Percentiles rank a stretch among this genome's conserved stretches.
Conservation (phyloP, 1,140 invertebrate species). For the Cotesia typhae region DNA sequence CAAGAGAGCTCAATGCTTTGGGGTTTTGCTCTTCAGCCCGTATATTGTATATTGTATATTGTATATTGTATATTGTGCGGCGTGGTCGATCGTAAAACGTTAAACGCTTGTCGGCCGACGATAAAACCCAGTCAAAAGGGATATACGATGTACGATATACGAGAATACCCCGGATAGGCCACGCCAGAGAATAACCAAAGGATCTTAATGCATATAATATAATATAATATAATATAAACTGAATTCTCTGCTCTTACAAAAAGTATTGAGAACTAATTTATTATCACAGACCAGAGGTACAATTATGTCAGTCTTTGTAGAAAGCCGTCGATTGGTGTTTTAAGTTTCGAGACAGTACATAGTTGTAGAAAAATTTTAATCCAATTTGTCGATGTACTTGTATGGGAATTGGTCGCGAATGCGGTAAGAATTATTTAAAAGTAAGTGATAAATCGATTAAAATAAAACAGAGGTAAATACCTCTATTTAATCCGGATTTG, state of each 20-base stretch:
- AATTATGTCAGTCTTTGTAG: constrained; percentile 38
- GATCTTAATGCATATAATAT: not conserved
- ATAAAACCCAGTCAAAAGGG: constrained; percentile 57
- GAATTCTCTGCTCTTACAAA: constrained; percentile 38
- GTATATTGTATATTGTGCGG: constrained; percentile 33
- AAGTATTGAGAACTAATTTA: constrained; percentile 59
- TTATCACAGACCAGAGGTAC: constrained; percentile 49
- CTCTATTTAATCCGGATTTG: no score
- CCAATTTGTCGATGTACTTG: no score
- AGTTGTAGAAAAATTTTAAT: not conserved
- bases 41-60: constrained; percentile 13
- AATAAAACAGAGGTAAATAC: no score
- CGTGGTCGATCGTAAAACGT: constrained; percentile 60
- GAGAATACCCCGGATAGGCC: constrained; percentile 35
- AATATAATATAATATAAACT: no score
- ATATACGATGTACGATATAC: constrained; percentile 29
- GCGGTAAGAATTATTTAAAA: no score
- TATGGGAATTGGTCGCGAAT: not conserved
- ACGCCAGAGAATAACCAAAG: constrained; percentile 8
- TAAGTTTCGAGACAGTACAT: not conserved
- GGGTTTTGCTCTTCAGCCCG: not conserved
- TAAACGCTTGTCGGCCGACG: constrained; percentile 61
- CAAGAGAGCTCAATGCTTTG: not conserved
- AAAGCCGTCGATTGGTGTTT: not conserved
- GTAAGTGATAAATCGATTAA: no score